Evolutionary conservation across 2,888 invertebrate species (phyloP).

Genomic region (Dendrolimus houi): DNA sequence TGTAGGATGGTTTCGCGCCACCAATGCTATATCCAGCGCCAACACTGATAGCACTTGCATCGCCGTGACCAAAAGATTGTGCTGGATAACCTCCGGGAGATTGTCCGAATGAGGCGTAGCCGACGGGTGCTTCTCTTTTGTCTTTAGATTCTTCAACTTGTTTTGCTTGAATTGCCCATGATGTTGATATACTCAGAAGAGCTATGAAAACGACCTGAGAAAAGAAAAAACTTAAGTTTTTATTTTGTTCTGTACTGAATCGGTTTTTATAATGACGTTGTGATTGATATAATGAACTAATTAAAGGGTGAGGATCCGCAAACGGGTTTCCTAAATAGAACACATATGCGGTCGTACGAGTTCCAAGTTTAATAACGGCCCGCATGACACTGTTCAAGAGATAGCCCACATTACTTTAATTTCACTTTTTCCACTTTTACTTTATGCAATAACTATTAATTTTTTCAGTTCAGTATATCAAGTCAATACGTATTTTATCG

Average conservation of each 20-base stretch:
- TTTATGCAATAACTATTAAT: constrained; percentile 24
- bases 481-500: too few relatives aligned
- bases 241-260: too few relatives aligned
- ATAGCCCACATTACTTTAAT: constrained; percentile 57
- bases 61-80: constrained; percentile 37
- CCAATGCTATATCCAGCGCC: constrained; percentile 69
- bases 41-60: constrained; percentile 57
- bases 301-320: constrained; percentile 26
- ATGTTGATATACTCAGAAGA: constrained; percentile 48
- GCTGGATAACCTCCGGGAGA: constrained; percentile 19
- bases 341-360: constrained; percentile 22
- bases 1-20: constrained; percentile 51
- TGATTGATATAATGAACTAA: not conserved
- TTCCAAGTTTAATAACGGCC: constrained; percentile 38
- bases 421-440: constrained; percentile 69
- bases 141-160: constrained; percentile 53
- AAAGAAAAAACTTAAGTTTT: constrained; percentile 16
- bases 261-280: too few relatives aligned
- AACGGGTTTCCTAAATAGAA: constrained; percentile 42
- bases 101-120: constrained; percentile 33
- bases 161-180: constrained; percentile 47
- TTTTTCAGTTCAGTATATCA: not conserved
- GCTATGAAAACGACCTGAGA: constrained; percentile 58
- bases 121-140: constrained; percentile 52
- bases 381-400: constrained; percentile 58